These are phyloP conservation scores for Xenotilapia leptura DNA, from an alignment of 2,113 vertebrate genomes.

Conservation along the genomic window DNA sequence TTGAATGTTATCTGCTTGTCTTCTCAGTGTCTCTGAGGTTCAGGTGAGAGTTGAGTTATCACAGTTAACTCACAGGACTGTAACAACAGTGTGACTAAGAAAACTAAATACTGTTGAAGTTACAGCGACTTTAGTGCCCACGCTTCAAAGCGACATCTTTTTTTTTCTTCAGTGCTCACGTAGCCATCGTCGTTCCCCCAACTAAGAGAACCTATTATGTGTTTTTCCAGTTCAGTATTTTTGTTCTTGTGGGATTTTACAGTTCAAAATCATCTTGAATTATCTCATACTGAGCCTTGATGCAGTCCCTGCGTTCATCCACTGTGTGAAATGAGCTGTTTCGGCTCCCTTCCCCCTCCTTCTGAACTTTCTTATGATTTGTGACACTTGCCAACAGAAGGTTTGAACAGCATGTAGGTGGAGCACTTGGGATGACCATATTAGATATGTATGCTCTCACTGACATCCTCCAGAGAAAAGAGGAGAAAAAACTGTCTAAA, in stretches of 20 bases:
- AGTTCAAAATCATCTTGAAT: neutral
- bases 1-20: neutral
- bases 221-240: neutral
- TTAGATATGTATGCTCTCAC: neutral
- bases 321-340: neutral
- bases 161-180: neutral
- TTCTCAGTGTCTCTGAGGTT: neutral
- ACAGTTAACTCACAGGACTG: neutral
- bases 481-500: neutral
- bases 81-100: neutral
- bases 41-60: neutral
- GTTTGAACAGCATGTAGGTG: neutral
- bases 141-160: neutral
- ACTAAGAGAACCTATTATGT: neutral
- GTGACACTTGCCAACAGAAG: neutral
- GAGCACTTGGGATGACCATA: neutral
- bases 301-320: accelerated
- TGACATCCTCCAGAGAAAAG: neutral
- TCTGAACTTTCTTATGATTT: neutral
- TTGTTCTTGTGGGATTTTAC: neutral
- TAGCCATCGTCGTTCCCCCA: neutral
- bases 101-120: neutral
- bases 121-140: neutral
- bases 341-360: neutral
- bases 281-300: neutral